A percentile compares a stretch with the other conserved stretches of the same genome.
These are phyloP conservation scores for Macrobrachium nipponense DNA, from an alignment of 1,140 invertebrate species.

Conservation along the genomic window DNA sequence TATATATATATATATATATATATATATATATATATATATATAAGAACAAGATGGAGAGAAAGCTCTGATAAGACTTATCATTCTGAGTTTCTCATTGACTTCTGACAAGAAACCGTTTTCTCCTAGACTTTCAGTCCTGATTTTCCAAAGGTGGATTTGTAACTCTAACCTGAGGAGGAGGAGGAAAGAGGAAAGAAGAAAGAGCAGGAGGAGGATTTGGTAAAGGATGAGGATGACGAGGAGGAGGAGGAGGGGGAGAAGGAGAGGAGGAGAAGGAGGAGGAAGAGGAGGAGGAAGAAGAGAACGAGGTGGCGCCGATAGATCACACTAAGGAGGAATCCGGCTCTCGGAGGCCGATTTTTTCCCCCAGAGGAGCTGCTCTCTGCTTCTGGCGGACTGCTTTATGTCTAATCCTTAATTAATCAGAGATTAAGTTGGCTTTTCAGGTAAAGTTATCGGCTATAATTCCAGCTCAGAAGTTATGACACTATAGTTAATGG, in stretches of 20 bases:
- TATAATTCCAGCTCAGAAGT: background rate
- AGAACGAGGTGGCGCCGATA: background rate
- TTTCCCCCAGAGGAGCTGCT: background rate
- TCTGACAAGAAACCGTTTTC: no score
- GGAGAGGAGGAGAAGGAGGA: background rate
- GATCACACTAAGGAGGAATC: background rate
- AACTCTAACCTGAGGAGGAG: no score
- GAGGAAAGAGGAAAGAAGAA: no score
- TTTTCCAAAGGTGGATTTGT: no score
- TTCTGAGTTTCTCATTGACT: no score
- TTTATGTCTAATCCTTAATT: conserved; percentile 18
- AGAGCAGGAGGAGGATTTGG: no score
- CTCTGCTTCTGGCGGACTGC: conserved; percentile 16
- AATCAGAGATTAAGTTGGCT: conserved; percentile 35
- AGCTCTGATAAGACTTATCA: background rate
- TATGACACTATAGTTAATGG: conserved; percentile 5
- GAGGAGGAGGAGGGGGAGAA: no score
- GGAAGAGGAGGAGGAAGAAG: no score
- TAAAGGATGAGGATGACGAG: no score
- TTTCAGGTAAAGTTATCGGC: background rate
- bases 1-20: background rate
- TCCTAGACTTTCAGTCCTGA: no score
- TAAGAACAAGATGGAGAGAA: background rate
- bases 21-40: background rate
- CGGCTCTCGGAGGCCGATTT: background rate